Evolutionary conservation across 1,140 invertebrate species (phyloP), one percentile per base, ranked within the genome.

Genomic region (Tetramorium simillimum): DNA sequence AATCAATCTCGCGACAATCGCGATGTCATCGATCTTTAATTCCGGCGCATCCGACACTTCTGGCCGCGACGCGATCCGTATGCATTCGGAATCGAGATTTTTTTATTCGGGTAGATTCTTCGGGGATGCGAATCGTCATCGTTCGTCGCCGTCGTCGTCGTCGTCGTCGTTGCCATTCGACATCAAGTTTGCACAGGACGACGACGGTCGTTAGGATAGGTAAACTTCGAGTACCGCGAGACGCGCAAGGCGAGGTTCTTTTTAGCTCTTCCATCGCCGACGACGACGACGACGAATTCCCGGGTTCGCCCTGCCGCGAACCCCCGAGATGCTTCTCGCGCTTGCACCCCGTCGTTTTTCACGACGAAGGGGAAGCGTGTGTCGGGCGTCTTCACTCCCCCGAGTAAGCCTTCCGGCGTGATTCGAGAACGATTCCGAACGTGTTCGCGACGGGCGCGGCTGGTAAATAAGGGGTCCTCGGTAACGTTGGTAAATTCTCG

Each of bases 171-270:
- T 16, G 56, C 21, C 37, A 58, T 85, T 37, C 85, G 78, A 77
- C 86, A 21, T 84, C 58, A 78, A 88, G 88, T 89, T 89, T 89
- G 75, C 88, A 89, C 72, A 89, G 88, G 86, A 88, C 86, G 69
- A 58, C 53, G 84, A 86, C 77, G 78, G 86, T 89, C 88, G 86
- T 89, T 88, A 89, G 75, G 88, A 49, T 88, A 77, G 49, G 87
- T 84, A 90, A 90, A 90, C 89, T 89, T 69, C 28, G 58, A 88
- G 70, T 72, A 67, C 81, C 86, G 63, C 82, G 82, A 37, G 82
- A 37, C 14, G 73, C 75, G 58, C 70, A 65, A 65, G 58, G 58
- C 70, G 51, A 82, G 81, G 76, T 58, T 75, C 81, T 88, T 88
- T 88, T 88, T 89, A 51, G 70, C 33, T 80, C n/a, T 37, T 33